Conservation (phyloP, 2,797 vertebrate species). For the Molossus alvarezi region DNA sequence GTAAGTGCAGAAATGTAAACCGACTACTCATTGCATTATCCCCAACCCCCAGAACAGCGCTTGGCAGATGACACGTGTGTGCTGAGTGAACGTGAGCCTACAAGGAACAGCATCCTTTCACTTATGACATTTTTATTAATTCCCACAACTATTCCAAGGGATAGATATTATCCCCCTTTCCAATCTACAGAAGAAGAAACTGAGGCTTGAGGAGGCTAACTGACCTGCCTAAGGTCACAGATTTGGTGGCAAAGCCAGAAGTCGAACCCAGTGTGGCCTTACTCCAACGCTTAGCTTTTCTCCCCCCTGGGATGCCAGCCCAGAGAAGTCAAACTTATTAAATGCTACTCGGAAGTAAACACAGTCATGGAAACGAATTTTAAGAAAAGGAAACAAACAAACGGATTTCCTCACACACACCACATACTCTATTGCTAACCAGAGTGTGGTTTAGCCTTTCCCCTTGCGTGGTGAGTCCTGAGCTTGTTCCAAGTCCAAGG, state of each 20-base stretch:
- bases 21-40: neutral
- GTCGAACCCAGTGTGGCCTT: neutral
- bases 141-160: slow-evolving; percentile 9
- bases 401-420: neutral
- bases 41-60: neutral
- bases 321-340: slow-evolving; percentile 25
- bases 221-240: neutral
- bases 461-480: neutral
- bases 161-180: neutral
- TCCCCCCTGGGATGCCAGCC: neutral
- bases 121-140: neutral
- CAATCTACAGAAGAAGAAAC: slow-evolving; percentile 21
- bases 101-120: slow-evolving; percentile 35
- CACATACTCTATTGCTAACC: slow-evolving; percentile 43
- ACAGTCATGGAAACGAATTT: slow-evolving; percentile 1
- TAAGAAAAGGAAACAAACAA: slow-evolving; percentile 27
- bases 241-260: neutral
- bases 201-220: neutral
- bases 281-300: neutral
- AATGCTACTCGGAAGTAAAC: slow-evolving; percentile 51
- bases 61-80: neutral
- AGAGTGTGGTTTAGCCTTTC: slow-evolving; percentile 32
- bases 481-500: slow-evolving; percentile 58
- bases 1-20: slow-evolving; percentile 10
- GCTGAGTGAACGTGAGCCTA: neutral